Base-by-base conservation (phyloP, 2,888 invertebrate species). In the Xestia c-nigrum region DNA sequence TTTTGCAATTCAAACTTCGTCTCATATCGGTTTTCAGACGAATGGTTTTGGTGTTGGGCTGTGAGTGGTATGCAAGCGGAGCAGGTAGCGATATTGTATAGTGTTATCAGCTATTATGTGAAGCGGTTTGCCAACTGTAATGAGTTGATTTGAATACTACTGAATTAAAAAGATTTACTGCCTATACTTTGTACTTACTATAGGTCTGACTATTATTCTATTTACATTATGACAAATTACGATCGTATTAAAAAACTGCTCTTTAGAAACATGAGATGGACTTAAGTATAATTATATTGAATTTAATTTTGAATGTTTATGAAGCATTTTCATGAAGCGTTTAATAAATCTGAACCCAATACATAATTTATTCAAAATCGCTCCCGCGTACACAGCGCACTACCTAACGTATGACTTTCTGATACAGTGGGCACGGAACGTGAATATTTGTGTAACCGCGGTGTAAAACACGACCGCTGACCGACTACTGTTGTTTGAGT, bases 1-100 rank as follows among this genome's bases (percentile, higher is more conserved):
- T 94, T 95, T 95, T 95, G 95, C 95, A 94, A 95, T 95, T 95
- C 95, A 94, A 95, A 95, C 94, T 93, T 93, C 90, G 90, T 90
- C 94, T 94, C 94, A 93, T 96, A 95, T 95, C 95, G 94, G 94
- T 95, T 94, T 91, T 93, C 94, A 92, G 94, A 91, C 93, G 94
- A 93, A 93, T 91, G 94, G 90, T 89, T 93, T 88, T 88, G 91
- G 86, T 86, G 87, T 86, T 89, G 87, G 74, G 24, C 80, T 66
- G 78, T 40, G 74, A 40, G 40, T 74, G 85, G 88, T 52, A 3
- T 52, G 85, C 87, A 72, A 77, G 76, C 63, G 55, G 24, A 47
- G 71, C 73, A 80, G 65, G 47, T 14, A 73, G 64, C 55, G 52
- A 24, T 68, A 57, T 66, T 31, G 0, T 21, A 12, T 19, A 12